Evolutionary conservation across 1,140 invertebrate species (phyloP).

Genomic region (Bombus sibiricus): DNA sequence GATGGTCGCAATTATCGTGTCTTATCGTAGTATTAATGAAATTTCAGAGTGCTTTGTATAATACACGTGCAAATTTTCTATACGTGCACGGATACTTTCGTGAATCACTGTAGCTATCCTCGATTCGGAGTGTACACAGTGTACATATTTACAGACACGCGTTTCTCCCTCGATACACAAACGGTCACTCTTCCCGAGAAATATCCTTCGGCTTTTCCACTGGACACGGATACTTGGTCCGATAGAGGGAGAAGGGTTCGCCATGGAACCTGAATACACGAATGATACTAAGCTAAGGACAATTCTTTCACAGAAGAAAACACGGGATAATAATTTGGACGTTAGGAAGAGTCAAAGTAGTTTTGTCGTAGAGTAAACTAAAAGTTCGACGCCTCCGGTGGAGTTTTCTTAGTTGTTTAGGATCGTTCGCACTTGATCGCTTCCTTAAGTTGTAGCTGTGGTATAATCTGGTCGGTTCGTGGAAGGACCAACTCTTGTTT

Average conservation of each 20-base stretch:
- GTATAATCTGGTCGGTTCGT: background rate
- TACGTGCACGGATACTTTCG: background rate
- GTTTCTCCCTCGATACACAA: background rate
- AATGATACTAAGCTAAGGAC: background rate
- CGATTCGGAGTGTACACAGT: background rate
- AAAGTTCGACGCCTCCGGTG: background rate
- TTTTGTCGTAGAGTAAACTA: background rate
- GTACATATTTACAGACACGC: background rate
- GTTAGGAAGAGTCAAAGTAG: background rate
- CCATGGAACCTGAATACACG: background rate
- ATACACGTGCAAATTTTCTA: too few relatives aligned
- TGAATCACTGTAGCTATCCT: background rate
- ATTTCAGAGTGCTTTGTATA: background rate
- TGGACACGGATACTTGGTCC: too few relatives aligned
- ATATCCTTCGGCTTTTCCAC: background rate
- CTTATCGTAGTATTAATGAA: background rate
- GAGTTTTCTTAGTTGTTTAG: background rate
- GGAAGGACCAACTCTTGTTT: background rate
- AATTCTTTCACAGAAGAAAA: background rate
- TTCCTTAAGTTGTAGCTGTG: background rate
- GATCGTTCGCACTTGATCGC: slow-evolving; percentile 10
- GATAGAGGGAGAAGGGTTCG: background rate
- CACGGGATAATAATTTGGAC: background rate
- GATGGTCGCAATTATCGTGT: too few relatives aligned
- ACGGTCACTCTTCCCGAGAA: background rate